Percentiles rank a stretch among this genome's conserved stretches.
Evolutionary conservation across 2,113 vertebrate species (phyloP).

Genomic region (Thomomys bottae): DNA sequence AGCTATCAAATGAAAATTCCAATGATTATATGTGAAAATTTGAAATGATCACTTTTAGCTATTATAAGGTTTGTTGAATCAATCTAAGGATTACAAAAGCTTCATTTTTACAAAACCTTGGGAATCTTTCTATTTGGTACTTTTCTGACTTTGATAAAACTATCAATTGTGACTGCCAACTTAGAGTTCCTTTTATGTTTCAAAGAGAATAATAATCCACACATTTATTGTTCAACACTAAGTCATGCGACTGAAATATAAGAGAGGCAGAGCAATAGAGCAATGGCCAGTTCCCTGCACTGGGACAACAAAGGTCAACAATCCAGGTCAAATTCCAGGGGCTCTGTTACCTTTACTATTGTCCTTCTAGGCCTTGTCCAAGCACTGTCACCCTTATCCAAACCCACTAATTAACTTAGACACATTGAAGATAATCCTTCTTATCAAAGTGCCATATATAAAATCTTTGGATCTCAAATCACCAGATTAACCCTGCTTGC

Average conservation of each 20-base stretch:
- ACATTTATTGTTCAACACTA: constrained; percentile 66
- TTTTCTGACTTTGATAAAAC: constrained; percentile 66
- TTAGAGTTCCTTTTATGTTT: constrained; percentile 46
- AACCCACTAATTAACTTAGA: not conserved
- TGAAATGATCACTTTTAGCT: not conserved
- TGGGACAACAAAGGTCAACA: rapidly evolving
- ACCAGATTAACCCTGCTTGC: not conserved
- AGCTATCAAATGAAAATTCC: not conserved
- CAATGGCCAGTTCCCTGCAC: rapidly evolving
- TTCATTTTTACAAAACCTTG: constrained; percentile 17
- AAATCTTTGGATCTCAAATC: not conserved
- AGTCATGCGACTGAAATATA: not conserved
- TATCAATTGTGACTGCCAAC: constrained; percentile 55
- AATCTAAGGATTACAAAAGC: not conserved
- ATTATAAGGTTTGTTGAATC: not conserved
- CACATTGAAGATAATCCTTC: not conserved
- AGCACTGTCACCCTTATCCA: not conserved
- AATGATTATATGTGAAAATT: not conserved
- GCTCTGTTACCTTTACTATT: not conserved
- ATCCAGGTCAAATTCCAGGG: rapidly evolving
- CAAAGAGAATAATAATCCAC: constrained; percentile 51
- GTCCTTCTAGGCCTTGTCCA: not conserved
- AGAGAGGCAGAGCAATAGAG: not conserved
- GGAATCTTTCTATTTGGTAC: constrained; percentile 23
- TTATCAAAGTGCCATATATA: not conserved